Evolutionary conservation across 2,888 invertebrate genomes (phyloP), one percentile per base, ranked within the genome.

Genomic region (Apodemia mormo): DNA sequence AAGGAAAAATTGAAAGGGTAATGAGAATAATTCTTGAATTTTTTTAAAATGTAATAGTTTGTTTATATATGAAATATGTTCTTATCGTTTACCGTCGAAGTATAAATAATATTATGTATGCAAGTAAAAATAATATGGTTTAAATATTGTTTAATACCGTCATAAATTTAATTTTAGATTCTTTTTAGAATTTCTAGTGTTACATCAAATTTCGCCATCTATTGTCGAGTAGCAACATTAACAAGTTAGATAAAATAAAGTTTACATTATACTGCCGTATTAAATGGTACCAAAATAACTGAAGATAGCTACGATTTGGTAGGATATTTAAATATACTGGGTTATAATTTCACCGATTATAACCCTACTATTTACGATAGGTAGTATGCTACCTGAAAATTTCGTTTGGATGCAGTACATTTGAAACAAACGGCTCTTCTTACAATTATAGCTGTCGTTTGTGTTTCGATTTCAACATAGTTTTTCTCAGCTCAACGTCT

Each of bases 401-500:
- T 33, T 29, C 43, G 6, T 29, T 45, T 0, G 30, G 69, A 29
- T 56, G 66, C 68, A 67, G 65, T 69, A 65, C 40, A 68, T 71
- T 73, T 69, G n/a, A 72, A 73, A 75, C 69, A 71, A 65, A 67
- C 58, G 61, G 67, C 40, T 68, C 68, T 68, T 43, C 45, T 66
- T 72, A 71, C 67, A 72, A 69, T 72, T 72, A 71, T 74, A 70
- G 70, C 73, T 71, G 74, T 70, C 71, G 72, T 70, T 74, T 73
- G 70, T 82, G 76, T 80, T 69, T 69, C 68, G 82, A 83, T 87
- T 87, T 86, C 79, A 83, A 86, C 85, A 86, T 91, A 92, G 92
- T 93, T 93, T 93, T 92, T 87, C 88, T 89, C 90, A 86, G 91
- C 86, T 88, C 86, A 83, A 88, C 88, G 86, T 83, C 82, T 88